Base-by-base conservation (phyloP, 2,113 vertebrate genomes). In the Seriola aureovittata region DNA sequence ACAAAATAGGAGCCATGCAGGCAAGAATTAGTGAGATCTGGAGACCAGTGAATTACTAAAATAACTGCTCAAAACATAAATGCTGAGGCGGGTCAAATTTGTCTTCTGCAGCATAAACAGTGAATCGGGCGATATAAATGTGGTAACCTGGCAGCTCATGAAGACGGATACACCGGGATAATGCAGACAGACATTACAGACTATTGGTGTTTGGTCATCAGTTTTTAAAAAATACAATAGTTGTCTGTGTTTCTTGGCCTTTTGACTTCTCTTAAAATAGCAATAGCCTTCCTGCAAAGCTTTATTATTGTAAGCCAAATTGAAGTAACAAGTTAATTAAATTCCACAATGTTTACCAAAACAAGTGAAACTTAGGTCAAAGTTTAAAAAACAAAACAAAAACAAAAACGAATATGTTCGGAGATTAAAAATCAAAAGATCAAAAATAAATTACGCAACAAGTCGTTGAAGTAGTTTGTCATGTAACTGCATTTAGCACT, bases 251-350 rank as follows among this genome's bases (percentile, higher is more conserved):
- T 75, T 78, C 57, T 68, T 64, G 67, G 12, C 72, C 71, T 84
- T 84, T 71, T 71, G 70, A 82, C 86, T 78, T 29, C 17, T 87
- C 58, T 16, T 42, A 14, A 70, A 86, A 87, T 75, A 82, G 16
- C 42, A n/a, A 4, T 7, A 62, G 25, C 11, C 32, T 50, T 40
- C 55, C 62, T 48, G 58, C 40, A 57, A 40, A 40, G 19, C 13
- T 6, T 68, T 23, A 60, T 69, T 54, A 69, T 55, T 71, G 7
- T 52, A 60, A 64, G 74, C 50, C 70, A 76, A 77, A 78, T 55
- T 32, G n/a, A 60, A 38, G 25, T 50, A 89, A 91, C 72, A 46
- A 75, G 62, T 40, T 81, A 50, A 88, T 32, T 42, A 16, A 54
- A 81, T 83, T 85, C n/a, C 19, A 64, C 36, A 57, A 57, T 9